Conservation (phyloP, 1,140 invertebrate species). For the Grapholita molesta region DNA sequence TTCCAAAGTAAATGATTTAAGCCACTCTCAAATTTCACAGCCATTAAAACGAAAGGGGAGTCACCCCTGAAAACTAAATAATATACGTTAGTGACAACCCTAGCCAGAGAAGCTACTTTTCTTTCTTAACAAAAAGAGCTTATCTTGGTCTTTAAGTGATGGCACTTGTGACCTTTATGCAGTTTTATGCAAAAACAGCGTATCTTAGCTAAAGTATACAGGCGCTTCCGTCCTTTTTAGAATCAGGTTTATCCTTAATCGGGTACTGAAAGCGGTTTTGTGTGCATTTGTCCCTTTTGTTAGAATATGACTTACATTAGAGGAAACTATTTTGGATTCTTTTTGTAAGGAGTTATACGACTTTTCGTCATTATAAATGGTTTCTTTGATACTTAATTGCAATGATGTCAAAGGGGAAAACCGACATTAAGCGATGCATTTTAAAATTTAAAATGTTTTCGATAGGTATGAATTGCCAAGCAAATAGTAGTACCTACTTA, state of each 20-base stretch:
- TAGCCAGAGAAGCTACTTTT: background rate
- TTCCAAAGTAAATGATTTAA: constrained; percentile 6
- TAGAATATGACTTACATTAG: background rate
- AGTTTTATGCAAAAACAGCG: background rate
- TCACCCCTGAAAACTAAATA: constrained; percentile 12
- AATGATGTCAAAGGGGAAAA: no score
- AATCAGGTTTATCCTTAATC: background rate
- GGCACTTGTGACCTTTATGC: background rate
- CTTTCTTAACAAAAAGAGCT: background rate
- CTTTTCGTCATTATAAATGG: background rate
- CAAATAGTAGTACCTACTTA: no score
- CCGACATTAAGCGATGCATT: no score
- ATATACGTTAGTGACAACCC: constrained; percentile 6
- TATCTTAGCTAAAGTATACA: background rate
- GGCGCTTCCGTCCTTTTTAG: background rate
- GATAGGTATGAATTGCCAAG: no score
- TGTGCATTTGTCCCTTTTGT: background rate
- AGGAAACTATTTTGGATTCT: background rate
- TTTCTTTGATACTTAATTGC: no score
- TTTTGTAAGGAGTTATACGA: background rate
- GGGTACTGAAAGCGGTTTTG: background rate
- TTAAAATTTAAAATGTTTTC: no score
- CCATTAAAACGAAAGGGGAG: constrained; percentile 14
- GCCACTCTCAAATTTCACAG: constrained; percentile 9
- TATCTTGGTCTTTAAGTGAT: background rate